Evolutionary conservation across 1,140 invertebrate genomes (phyloP).

Genomic region (Cotesia typhae): DNA sequence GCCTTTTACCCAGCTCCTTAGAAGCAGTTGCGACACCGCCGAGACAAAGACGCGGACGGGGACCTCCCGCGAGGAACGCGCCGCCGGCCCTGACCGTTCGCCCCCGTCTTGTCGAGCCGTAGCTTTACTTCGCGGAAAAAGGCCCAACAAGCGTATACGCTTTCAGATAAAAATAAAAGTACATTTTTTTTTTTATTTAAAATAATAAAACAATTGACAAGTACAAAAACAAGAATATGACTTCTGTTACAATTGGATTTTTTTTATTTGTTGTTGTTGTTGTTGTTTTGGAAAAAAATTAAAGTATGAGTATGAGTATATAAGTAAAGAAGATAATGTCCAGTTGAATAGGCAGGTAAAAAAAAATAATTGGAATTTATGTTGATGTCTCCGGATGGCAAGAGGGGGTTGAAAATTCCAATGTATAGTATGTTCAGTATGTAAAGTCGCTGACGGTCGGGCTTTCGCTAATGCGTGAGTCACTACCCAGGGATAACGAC

Average conservation of each 20-base stretch:
- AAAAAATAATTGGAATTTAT: slow-evolving; percentile 19
- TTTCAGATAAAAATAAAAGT: slow-evolving; percentile 17
- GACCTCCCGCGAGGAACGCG: slow-evolving; percentile 45
- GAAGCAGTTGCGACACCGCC: slow-evolving; percentile 46
- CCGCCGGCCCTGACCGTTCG: slow-evolving; percentile 44
- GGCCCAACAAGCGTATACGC: slow-evolving; percentile 14
- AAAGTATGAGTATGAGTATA: neutral
- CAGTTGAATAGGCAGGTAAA: slow-evolving; percentile 10
- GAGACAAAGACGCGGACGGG: slow-evolving; percentile 49
- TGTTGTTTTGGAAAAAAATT: neutral
- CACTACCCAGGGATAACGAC: slow-evolving; percentile 29
- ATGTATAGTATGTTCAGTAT: neutral
- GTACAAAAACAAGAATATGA: slow-evolving; percentile 11
- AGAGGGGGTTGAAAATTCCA: slow-evolving; percentile 34
- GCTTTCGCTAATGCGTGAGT: slow-evolving; percentile 38
- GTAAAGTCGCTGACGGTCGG: slow-evolving; percentile 10
- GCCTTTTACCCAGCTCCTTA: slow-evolving; percentile 45
- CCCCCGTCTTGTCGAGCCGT: slow-evolving; percentile 32
- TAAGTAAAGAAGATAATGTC: slow-evolving; percentile 15
- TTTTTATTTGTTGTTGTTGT: neutral
- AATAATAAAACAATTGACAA: slow-evolving; percentile 1
- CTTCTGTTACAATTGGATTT: slow-evolving; percentile 1
- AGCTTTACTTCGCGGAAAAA: slow-evolving; percentile 29
- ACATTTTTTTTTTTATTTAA: neutral
- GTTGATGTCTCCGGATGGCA: neutral